Evolutionary conservation across 2,888 invertebrate species (phyloP), one percentile per base, ranked within the genome.

Genomic region (Oxycera nigricornis): DNA sequence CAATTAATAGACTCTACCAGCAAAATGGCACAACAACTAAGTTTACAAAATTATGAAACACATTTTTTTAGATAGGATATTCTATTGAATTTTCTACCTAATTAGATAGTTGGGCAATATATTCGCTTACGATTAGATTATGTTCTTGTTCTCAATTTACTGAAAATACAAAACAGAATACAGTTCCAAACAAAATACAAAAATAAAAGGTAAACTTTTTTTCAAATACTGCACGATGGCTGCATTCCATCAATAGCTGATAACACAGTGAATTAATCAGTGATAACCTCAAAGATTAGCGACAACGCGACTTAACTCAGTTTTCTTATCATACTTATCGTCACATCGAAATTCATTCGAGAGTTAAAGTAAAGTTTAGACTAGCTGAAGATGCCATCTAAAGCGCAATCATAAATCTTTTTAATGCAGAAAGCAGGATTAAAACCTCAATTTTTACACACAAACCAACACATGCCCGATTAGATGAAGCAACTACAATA

Each of bases 261-360:
- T 61, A 61, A 61, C 31, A 61, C 28, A 61, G 31, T 28, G 41
- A 65, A 65, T 41, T 41, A 65, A 65, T 65, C 65, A 41, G 20
- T 55, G 70, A 70, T 70, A 70, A 70, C 70, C 70, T 55, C 52
- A 70, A 52, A 70, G 70, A 70, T 70, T 70, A 70, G 22, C 41
- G 41, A 22, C 24, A 55, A 24, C 55, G 14, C 24, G 22, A 22
- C 24, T 46, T 46, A n/a, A 46, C 46, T 46, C 46, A 46, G 17
- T 46, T 35, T 35, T 35, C 11, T 35, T 46, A 17, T 46, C 14
- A 14, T 46, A 14, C 17, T 7, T 46, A n/a, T 46, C 46, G 4
- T 46, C 17, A 17, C 46, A n/a, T n/a, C n/a, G n/a, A n/a, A n/a
- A n/a, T n/a, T n/a, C n/a, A n/a, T n/a, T n/a, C n/a, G n/a, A n/a